phyloP scores from a whole-genome alignment of 2,888 invertebrate species.

The Amiota communis region DNA sequence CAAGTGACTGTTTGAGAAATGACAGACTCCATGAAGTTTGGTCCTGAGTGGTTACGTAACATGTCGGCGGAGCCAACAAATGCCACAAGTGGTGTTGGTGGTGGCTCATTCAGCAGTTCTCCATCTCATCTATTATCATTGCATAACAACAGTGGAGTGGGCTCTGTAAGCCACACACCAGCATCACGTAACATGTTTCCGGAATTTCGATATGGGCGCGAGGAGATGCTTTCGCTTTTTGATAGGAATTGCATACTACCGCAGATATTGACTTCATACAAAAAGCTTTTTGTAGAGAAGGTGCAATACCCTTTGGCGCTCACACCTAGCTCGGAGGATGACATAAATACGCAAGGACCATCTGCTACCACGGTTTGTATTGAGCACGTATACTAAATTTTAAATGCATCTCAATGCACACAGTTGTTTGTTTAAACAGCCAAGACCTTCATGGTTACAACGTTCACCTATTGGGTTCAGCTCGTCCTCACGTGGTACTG shows the following conservation, averaged over 20 bases:
- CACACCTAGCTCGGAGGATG: constrained; percentile 75
- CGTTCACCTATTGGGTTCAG: constrained; percentile 72
- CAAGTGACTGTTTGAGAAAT: constrained; percentile 49
- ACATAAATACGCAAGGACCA: constrained; percentile 53
- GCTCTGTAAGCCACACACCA: constrained; percentile 32
- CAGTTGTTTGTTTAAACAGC: constrained; percentile 43
- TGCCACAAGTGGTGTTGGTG: constrained; percentile 39
- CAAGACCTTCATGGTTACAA: constrained; percentile 73
- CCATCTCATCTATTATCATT: neutral
- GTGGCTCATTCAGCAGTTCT: constrained; percentile 24
- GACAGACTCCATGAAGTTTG: constrained; percentile 86
- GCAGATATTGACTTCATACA: constrained; percentile 71
- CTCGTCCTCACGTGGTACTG: constrained; percentile 71
- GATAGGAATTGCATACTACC: constrained; percentile 82
- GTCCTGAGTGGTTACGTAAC: constrained; percentile 94
- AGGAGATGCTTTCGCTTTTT: constrained; percentile 95
- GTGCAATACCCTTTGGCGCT: constrained; percentile 74
- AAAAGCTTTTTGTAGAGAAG: constrained; percentile 71
- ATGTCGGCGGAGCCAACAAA: constrained; percentile 74
- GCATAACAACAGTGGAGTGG: constrained; percentile 13
- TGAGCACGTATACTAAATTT: neutral
- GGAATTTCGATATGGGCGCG: constrained; percentile 91
- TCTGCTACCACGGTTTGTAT: constrained; percentile 58
- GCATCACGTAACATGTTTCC: constrained; percentile 79
- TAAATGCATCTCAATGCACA: neutral